These are phyloP conservation scores for Leucania comma DNA, from an alignment of 2,888 invertebrate species.

Conservation along the genomic window DNA sequence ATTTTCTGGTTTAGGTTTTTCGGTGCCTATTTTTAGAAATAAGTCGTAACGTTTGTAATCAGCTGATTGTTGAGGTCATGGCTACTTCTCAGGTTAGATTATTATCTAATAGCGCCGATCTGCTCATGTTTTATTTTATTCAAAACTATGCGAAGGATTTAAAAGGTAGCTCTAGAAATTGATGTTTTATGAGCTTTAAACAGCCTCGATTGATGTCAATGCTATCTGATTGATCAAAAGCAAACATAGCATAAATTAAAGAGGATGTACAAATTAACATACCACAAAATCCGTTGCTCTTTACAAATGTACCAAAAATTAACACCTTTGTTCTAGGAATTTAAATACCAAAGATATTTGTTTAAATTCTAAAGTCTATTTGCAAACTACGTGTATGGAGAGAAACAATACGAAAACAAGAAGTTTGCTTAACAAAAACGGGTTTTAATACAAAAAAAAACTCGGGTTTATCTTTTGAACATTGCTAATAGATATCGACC, in stretches of 20 bases:
- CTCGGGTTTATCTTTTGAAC: slow-evolving; percentile 28
- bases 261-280: slow-evolving; percentile 41
- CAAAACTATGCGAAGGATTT: slow-evolving; percentile 10
- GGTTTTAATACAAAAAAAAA: slow-evolving; percentile 32
- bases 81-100: slow-evolving; percentile 13
- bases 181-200: slow-evolving; percentile 17
- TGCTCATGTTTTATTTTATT: slow-evolving; percentile 12
- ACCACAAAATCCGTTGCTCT: slow-evolving; percentile 20
- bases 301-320: slow-evolving; percentile 47
- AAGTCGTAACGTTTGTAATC: slow-evolving; percentile 19
- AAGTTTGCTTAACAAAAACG: slow-evolving; percentile 39
- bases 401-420: slow-evolving; percentile 45
- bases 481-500: slow-evolving; percentile 62
- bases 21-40: slow-evolving; percentile 17
- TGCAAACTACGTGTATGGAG: slow-evolving; percentile 43
- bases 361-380: slow-evolving; percentile 42
- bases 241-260: slow-evolving; percentile 41
- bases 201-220: slow-evolving; percentile 26
- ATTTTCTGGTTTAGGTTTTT: slow-evolving; percentile 31
- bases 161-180: not conserved
- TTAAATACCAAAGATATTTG: slow-evolving; percentile 30
- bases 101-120: slow-evolving; percentile 29
- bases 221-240: slow-evolving; percentile 25
- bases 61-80: slow-evolving; percentile 44
- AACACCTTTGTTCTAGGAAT: slow-evolving; percentile 47